A percentile compares a stretch with the other conserved stretches of the same genome.
phyloP scores from a whole-genome alignment of 2,888 invertebrate genomes.

The Mythimna lalbum region DNA sequence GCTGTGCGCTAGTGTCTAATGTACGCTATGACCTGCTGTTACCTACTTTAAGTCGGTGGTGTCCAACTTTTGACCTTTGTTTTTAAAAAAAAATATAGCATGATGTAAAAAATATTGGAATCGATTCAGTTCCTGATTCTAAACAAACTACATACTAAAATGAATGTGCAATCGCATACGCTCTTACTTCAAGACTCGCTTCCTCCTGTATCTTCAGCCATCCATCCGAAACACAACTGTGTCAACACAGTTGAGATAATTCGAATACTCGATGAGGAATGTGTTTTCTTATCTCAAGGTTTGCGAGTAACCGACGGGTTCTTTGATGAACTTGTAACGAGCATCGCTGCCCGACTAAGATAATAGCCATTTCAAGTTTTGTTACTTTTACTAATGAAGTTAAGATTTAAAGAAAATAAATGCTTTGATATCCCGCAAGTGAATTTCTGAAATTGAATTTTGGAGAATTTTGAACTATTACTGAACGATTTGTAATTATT shows the following conservation, averaged over 20 bases:
- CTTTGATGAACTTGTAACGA: constrained; percentile 83
- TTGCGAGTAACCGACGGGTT: constrained; percentile 77
- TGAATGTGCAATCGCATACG: too few relatives aligned
- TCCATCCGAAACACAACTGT: constrained; percentile 79
- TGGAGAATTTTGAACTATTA: not conserved
- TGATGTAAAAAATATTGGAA: too few relatives aligned
- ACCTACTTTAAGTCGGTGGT: too few relatives aligned
- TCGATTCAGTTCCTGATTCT: too few relatives aligned
- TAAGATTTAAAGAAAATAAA: constrained; percentile 57
- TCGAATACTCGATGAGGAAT: constrained; percentile 86
- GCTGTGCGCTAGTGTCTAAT: too few relatives aligned
- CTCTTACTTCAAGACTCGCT: constrained; percentile 40
- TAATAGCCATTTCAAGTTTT: constrained; percentile 68
- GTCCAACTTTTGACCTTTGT: too few relatives aligned
- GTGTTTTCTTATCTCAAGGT: constrained; percentile 86
- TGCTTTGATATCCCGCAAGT: constrained; percentile 43
- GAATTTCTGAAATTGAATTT: not conserved
- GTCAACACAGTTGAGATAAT: constrained; percentile 87
- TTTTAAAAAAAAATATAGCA: too few relatives aligned
- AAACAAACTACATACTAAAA: too few relatives aligned
- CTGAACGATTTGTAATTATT: too few relatives aligned
- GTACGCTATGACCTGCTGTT: too few relatives aligned
- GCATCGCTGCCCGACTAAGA: constrained; percentile 63
- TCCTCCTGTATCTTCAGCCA: constrained; percentile 57
- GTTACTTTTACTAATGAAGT: constrained; percentile 66